Conservation (phyloP, 2,888 invertebrate species). For the Calephelis perditalis region DNA sequence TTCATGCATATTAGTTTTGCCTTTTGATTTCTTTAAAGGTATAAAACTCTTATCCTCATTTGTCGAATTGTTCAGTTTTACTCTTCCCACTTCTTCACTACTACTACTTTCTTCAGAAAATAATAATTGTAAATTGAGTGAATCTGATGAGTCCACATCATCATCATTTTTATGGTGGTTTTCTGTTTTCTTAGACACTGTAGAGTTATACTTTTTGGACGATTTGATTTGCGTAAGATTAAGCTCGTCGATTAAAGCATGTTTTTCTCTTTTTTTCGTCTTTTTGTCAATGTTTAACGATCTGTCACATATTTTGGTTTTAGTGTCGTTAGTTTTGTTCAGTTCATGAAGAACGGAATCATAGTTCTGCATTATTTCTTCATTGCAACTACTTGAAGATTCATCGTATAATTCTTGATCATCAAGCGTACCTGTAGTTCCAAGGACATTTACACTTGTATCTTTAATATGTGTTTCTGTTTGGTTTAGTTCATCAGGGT, state of each 20-base stretch:
- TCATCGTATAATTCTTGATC: constrained; percentile 29
- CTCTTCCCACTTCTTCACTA: constrained; percentile 34
- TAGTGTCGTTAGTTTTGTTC: constrained; percentile 40
- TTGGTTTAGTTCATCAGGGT: constrained; percentile 41
- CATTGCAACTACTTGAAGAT: constrained; percentile 54
- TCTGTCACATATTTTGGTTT: constrained; percentile 39
- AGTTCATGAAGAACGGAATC: constrained; percentile 52
- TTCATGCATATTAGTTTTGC: constrained; percentile 47
- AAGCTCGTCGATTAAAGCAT: constrained; percentile 52
- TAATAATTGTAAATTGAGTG: constrained; percentile 55
- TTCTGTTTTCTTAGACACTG: constrained; percentile 21
- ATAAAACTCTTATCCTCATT: constrained; percentile 39
- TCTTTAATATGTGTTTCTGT: constrained; percentile 37
- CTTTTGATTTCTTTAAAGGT: constrained; percentile 49
- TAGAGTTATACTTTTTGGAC: constrained; percentile 25
- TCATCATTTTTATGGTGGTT: constrained; percentile 29
- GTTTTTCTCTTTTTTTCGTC: constrained; percentile 39
- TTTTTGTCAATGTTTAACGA: constrained; percentile 54
- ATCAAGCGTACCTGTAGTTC: constrained; percentile 37
- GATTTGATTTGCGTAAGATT: constrained; percentile 53
- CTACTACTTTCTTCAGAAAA: constrained; percentile 62
- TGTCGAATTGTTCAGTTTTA: constrained; percentile 23
- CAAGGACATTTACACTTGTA: constrained; percentile 49
- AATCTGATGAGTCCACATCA: constrained; percentile 49
- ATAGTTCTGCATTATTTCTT: constrained; percentile 57